Percentiles rank a stretch among this genome's conserved stretches.
Conservation (phyloP, 2,113 vertebrate genomes). For the Panurus biarmicus region DNA sequence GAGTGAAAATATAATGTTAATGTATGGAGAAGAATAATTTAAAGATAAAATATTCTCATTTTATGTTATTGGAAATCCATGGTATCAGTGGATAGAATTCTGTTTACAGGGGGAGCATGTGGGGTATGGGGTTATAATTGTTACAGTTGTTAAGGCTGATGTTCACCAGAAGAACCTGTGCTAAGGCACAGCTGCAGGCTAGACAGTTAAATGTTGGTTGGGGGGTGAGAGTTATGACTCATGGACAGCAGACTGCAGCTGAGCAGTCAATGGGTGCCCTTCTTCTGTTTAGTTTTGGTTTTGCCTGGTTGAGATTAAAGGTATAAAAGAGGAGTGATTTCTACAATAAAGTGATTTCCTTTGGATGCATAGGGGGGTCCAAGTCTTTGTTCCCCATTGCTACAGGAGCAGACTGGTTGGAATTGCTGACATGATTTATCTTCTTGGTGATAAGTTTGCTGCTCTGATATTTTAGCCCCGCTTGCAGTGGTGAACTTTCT, state of each 20-base stretch:
- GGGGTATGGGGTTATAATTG: neutral
- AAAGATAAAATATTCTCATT: conserved; percentile 22
- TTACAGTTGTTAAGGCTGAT: neutral
- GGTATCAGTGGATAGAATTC: neutral
- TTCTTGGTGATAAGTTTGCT: neutral
- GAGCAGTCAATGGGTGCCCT: neutral
- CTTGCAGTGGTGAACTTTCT: neutral
- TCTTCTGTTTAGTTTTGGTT: neutral
- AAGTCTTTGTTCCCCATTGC: neutral
- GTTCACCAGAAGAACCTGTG: neutral
- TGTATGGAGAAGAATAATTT: neutral
- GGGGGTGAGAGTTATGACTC: neutral
- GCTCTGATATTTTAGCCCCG: neutral
- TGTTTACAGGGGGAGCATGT: neutral
- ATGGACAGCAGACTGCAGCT: neutral
- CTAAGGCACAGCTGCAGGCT: neutral
- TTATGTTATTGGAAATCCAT: neutral
- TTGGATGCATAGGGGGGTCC: neutral
- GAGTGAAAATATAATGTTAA: neutral
- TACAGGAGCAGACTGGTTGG: neutral
- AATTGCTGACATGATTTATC: conserved; percentile 20
- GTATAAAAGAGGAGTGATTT: neutral
- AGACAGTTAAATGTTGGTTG: neutral
- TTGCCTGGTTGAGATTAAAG: neutral
- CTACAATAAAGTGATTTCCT: neutral